A percentile compares a stretch with the other conserved stretches of the same genome.
Conservation (phyloP, 2,113 vertebrate species). For the Murina feae region DNA sequence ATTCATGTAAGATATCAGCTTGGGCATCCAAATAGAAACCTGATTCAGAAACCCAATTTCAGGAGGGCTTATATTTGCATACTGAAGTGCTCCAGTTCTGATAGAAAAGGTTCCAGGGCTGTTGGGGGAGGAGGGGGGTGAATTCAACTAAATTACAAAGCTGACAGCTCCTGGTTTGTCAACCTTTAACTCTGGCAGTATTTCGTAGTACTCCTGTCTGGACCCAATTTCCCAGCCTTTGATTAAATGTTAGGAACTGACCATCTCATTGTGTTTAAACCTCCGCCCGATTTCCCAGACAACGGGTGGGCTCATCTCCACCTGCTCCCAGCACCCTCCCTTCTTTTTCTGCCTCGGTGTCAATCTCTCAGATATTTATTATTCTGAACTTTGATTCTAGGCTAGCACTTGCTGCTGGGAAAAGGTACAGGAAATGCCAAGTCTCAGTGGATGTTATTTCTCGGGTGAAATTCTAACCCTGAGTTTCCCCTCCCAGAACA, state of each 20-base stretch:
- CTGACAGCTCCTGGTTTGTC: conserved; percentile 56
- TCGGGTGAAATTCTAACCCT: conserved; percentile 59
- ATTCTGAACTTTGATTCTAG: conserved; percentile 74
- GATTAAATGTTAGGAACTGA: conserved; percentile 66
- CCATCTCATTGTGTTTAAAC: conserved; percentile 41
- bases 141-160: conserved; percentile 65
- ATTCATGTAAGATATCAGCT: neutral
- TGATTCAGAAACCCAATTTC: conserved; percentile 49
- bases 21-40: conserved; percentile 35
- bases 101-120: conserved; percentile 47
- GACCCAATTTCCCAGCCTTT: conserved; percentile 53
- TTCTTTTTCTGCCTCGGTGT: neutral
- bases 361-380: conserved; percentile 72
- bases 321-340: neutral
- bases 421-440: conserved; percentile 69
- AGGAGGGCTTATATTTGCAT: conserved; percentile 61
- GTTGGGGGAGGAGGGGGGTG: conserved; percentile 44
- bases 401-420: conserved; percentile 58
- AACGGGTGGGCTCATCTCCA: neutral
- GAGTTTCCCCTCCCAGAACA: conserved; percentile 28
- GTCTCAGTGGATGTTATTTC: conserved; percentile 58
- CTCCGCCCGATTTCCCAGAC: neutral
- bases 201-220: conserved; percentile 52
- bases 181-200: conserved; percentile 59
- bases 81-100: conserved; percentile 59